Conservation (phyloP, 2,113 vertebrate species). For the Gymnorhina tibicen region DNA sequence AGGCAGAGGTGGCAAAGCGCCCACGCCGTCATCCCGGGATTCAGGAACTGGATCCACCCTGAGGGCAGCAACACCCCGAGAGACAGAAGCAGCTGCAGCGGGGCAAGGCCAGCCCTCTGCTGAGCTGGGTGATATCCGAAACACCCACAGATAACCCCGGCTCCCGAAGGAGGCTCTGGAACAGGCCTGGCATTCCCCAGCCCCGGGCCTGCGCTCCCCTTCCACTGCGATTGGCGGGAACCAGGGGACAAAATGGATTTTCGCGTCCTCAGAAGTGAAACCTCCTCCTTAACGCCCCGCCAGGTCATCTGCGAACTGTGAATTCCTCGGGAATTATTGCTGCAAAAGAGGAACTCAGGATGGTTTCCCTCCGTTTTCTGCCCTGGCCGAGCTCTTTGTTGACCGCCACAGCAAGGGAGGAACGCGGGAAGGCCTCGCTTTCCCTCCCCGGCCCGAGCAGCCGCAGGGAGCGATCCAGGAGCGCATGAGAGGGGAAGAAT, state of each 20-base stretch:
- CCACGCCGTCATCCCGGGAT: neutral
- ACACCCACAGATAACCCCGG: fast-evolving
- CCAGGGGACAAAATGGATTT: fast-evolving
- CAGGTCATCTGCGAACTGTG: neutral
- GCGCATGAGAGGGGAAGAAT: neutral
- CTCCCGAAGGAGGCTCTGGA: neutral
- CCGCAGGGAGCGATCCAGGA: neutral
- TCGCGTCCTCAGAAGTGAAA: neutral
- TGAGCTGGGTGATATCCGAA: too few relatives aligned
- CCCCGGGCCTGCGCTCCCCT: neutral
- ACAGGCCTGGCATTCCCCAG: fast-evolving
- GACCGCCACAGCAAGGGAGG: neutral
- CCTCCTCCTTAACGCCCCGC: neutral
- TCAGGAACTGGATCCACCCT: fast-evolving
- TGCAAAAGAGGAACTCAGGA: neutral
- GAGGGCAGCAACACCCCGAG: neutral
- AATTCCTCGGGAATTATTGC: neutral
- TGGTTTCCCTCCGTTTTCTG: neutral
- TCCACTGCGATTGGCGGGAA: neutral
- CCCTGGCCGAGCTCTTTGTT: neutral
- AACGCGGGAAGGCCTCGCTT: neutral
- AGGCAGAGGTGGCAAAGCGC: too few relatives aligned
- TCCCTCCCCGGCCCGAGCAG: neutral
- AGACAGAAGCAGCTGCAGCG: fast-evolving
- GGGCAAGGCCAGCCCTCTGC: neutral